Evolutionary conservation across 1,140 invertebrate species (phyloP), one percentile per base, ranked within the genome.

Genomic region (Antheraea pernyi): DNA sequence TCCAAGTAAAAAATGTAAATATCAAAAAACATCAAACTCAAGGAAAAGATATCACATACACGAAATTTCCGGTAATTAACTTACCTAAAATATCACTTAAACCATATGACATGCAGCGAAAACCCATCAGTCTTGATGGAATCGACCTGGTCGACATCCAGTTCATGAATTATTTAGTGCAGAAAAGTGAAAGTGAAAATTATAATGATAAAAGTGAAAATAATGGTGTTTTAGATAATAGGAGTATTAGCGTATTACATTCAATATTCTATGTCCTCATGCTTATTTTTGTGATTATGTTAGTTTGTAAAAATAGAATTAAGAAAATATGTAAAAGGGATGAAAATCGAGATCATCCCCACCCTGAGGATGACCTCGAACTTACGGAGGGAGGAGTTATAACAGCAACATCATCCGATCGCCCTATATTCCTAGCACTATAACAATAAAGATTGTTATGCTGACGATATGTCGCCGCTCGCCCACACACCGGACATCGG

Each of bases 91-190:
- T 66, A 46, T 30, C 48, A 61, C 62, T 53, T 5, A 13, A 70
- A 53, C 16, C 46, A 0, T 36, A 37, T n/a, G 30, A 22, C 7
- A 30, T 19, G 8, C 59, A 42, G 19, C 53, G 48, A 19, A 30
- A 18, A 42, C 48, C 63, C 0, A 60, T 70, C 30, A 70, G 42
- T 19, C n/a, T 70, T 11, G 58, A 70, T 9, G 10, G 39, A 8
- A 46, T 70, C 36, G 36, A 70, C 48, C n/a, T 70, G 9, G 68
- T 39, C 13, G 48, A 60, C n/a, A 53, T 70, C 16, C 62, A 70
- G 30, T 60, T 70, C 9, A 19, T 70, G 10, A 37, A 63, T 0
- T 53, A 59, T 13, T 19, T 53, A 18, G 22, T 70, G 37, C 19
- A 68, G 59, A 39, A 65, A 18, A 64, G 18, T 18, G 63, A 63